These are phyloP conservation scores for Zygothrica quintamaculata DNA, from an alignment of 2,888 invertebrate genomes.

Conservation along the genomic window DNA sequence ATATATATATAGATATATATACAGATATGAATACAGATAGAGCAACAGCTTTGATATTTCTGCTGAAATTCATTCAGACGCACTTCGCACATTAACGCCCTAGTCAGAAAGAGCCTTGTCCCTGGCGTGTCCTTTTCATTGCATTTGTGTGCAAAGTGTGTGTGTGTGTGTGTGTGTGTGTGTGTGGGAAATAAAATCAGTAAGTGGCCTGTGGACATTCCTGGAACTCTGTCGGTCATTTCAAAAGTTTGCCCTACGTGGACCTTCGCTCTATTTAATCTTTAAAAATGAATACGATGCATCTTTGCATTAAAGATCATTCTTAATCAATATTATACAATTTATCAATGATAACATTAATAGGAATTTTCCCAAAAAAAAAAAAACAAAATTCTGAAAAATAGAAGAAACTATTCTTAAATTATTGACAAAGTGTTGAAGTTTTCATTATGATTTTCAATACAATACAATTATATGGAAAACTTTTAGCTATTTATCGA, in stretches of 20 bases:
- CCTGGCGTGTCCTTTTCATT: slow-evolving; percentile 51
- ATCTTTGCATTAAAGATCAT: slow-evolving; percentile 19
- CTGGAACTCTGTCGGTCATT: slow-evolving; percentile 74
- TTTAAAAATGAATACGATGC: slow-evolving; percentile 56
- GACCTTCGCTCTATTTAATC: slow-evolving; percentile 42
- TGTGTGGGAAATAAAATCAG: slow-evolving; percentile 73
- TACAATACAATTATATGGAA: too few species aligned
- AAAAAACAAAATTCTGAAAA: slow-evolving; percentile 6
- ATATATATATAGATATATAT: slow-evolving; percentile 34
- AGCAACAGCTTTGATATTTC: slow-evolving; percentile 53
- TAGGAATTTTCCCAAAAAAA: slow-evolving; percentile 17
- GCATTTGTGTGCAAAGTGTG: neutral
- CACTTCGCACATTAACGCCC: slow-evolving; percentile 80
- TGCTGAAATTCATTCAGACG: slow-evolving; percentile 76
- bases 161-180: slow-evolving; percentile 1
- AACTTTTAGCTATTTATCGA: too few species aligned
- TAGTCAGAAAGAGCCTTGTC: slow-evolving; percentile 23
- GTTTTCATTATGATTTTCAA: too few species aligned
- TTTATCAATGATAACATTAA: slow-evolving; percentile 57
- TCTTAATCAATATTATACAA: slow-evolving; percentile 62
- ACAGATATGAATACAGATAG: slow-evolving; percentile 38
- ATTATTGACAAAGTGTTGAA: slow-evolving; percentile 38
- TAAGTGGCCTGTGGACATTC: slow-evolving; percentile 50
- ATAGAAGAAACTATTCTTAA: slow-evolving; percentile 13
- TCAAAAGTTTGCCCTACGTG: slow-evolving; percentile 66